Conservation (phyloP, 2,113 vertebrate species). For the Gnathonemus echidnorhynchus region DNA sequence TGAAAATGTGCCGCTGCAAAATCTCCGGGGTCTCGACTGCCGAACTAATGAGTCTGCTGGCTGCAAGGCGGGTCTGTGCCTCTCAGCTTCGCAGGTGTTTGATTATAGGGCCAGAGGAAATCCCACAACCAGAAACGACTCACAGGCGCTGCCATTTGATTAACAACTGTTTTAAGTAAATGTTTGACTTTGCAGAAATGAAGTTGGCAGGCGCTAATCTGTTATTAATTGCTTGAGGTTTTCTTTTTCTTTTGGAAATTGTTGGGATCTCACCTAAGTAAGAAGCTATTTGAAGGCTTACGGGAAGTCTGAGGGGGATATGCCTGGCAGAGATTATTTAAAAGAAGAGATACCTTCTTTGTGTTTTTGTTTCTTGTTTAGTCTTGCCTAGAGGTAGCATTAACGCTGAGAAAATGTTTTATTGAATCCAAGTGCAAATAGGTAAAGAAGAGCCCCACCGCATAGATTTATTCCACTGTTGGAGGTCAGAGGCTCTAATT, state of each 20-base stretch:
- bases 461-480: background rate
- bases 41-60: slow-evolving; percentile 29
- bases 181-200: slow-evolving; percentile 31
- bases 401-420: background rate
- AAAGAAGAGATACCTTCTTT: background rate
- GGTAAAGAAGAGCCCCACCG: background rate
- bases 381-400: background rate
- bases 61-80: slow-evolving; percentile 16
- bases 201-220: slow-evolving; percentile 24
- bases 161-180: slow-evolving; percentile 28
- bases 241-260: background rate
- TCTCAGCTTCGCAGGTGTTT: slow-evolving; percentile 36
- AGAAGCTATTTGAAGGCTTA: background rate
- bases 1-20: slow-evolving; percentile 10
- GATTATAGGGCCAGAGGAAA: slow-evolving; percentile 30
- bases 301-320: background rate
- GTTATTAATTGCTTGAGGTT: slow-evolving; percentile 13
- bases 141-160: slow-evolving; percentile 24
- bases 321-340: background rate
- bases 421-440: background rate
- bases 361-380: background rate
- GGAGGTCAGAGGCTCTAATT: background rate
- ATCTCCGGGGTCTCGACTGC: slow-evolving; percentile 16
- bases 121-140: slow-evolving; percentile 27
- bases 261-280: slow-evolving; percentile 14